Base-by-base conservation (phyloP, 2,113 vertebrate species). In the Origma solitaria region DNA sequence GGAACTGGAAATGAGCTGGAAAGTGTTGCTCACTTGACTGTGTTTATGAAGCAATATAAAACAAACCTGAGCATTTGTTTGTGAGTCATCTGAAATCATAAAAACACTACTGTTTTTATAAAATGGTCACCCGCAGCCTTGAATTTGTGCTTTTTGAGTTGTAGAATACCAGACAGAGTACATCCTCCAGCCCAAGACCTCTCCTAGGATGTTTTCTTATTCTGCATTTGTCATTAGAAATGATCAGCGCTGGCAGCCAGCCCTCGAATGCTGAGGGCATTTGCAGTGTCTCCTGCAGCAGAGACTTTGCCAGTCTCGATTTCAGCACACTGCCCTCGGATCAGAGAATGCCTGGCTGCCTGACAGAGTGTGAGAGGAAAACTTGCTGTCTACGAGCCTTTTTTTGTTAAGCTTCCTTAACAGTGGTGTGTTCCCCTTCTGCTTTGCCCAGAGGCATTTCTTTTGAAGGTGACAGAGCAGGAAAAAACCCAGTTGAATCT, bases 111-210 rank as follows among this genome's bases (percentile, higher is more conserved):
- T 57, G 7, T 15, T 90, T 92, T 77, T 65, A 28, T 64, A 13
- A 25, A 66, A 25, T 10, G 2, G 35, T 62, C 38, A 37, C 0
- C 0, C 0, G 1, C 51, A 37, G 19, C 69, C 38, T 73, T n/a
- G 42, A 78, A 35, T 51, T 47, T 25, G 24, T 90, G 58, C 21
- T 73, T 68, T 71, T 57, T 66, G 31, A 84, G 12, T 20, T 13
- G 1, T 24, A 3, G 38, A 15, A 33, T 28, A 4, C 5, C 44
- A 15, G 57, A 11, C 62, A 21, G 42, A 47, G 51, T 10, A 10
- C 12, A 1, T 75, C 37, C 50, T 77, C 13, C 28, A 19, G 51
- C 22, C 23, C 56, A 17, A 83, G 44, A 18, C 54, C 25, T 54
- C 35, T 65, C 10, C 51, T 15, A 2, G 42, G 64, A 18, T 20